These are phyloP conservation scores for Callochromis pleurospilus DNA, from an alignment of 2,113 vertebrate species.

Conservation along the genomic window DNA sequence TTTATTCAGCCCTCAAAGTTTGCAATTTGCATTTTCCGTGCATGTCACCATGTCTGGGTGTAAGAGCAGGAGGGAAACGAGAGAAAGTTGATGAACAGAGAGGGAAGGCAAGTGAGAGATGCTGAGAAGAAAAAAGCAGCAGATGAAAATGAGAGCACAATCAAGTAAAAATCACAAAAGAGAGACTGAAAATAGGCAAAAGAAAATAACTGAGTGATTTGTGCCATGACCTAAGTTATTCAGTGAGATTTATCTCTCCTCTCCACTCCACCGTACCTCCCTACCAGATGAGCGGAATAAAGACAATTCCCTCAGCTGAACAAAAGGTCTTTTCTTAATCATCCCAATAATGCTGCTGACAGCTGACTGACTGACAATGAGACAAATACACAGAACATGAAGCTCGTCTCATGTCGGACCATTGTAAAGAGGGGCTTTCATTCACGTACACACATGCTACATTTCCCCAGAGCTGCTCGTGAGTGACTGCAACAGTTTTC, in stretches of 20 bases:
- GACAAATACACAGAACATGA: conserved; percentile 1
- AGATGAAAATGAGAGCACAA: background rate
- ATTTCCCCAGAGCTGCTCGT: background rate
- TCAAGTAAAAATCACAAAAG: background rate
- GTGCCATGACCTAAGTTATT: background rate
- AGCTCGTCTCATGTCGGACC: conserved; percentile 30
- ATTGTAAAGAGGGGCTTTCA: conserved; percentile 30
- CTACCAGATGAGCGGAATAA: conserved; percentile 1
- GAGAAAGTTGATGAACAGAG: background rate
- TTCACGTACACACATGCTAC: background rate
- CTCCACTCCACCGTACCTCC: background rate
- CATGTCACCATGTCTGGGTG: background rate
- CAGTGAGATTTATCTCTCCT: conserved; percentile 1
- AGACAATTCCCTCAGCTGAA: conserved; percentile 19
- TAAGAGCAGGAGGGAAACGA: background rate
- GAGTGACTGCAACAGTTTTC: background rate
- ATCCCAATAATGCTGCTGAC: conserved; percentile 46
- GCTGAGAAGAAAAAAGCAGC: background rate
- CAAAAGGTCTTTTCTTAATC: conserved; percentile 51
- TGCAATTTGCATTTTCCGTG: conserved; percentile 3
- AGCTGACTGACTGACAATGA: conserved; percentile 60
- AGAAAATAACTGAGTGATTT: background rate
- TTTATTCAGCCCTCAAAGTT: conserved; percentile 26
- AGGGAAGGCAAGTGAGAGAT: background rate
- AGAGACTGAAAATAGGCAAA: background rate